phyloP scores from a whole-genome alignment of 2,888 invertebrate species.

The Dione juno region DNA sequence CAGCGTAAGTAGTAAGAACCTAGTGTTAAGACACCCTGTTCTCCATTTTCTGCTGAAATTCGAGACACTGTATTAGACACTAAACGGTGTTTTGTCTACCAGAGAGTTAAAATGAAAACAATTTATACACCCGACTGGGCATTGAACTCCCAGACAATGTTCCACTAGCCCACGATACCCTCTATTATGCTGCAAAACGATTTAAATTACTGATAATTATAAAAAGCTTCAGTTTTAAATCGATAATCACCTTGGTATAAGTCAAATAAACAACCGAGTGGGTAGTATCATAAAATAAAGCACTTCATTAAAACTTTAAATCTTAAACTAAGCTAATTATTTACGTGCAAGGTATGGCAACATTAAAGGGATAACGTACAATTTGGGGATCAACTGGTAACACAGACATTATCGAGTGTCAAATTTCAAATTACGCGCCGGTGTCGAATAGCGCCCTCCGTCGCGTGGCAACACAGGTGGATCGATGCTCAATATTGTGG shows the following conservation, averaged over 20 bases:
- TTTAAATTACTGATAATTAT: too few species aligned
- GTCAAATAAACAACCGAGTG: neutral
- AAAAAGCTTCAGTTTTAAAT: neutral
- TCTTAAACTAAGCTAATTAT: constrained; percentile 34
- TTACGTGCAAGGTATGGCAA: constrained; percentile 33
- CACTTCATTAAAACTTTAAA: constrained; percentile 1
- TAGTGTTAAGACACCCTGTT: too few species aligned
- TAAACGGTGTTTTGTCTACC: too few species aligned
- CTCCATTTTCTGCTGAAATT: too few species aligned
- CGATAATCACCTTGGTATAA: too few species aligned
- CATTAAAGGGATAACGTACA: constrained; percentile 61
- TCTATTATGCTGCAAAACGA: too few species aligned
- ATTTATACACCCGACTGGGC: too few species aligned
- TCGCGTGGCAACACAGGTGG: constrained; percentile 79
- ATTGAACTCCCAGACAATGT: too few species aligned
- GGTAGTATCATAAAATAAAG: neutral
- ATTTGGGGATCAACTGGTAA: constrained; percentile 67
- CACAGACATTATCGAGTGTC: constrained; percentile 79
- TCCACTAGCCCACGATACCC: too few species aligned
- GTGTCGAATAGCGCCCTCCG: constrained; percentile 80
- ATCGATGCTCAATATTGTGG: constrained; percentile 67
- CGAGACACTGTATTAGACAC: too few species aligned
- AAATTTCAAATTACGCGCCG: constrained; percentile 82
- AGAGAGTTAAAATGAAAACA: too few species aligned
- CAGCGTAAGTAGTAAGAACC: too few species aligned